Conservation (phyloP, 2,797 vertebrate genomes). For the Anas georgica region DNA sequence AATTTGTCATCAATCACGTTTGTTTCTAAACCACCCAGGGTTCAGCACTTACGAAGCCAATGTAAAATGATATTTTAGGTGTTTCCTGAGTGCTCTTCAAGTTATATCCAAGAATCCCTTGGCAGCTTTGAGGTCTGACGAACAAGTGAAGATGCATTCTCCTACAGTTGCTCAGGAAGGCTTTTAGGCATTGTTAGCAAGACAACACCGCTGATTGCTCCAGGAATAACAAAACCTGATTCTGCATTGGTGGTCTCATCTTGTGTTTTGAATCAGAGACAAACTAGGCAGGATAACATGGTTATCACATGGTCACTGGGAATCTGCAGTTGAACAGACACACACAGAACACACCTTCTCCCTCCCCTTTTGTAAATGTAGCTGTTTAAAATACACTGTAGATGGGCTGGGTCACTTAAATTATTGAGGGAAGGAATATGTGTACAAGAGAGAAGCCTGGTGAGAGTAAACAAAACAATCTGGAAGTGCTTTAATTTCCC, state of each 20-base stretch:
- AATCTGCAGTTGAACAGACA: neutral
- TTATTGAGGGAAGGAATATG: neutral
- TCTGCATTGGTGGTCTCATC: neutral
- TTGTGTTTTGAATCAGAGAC: neutral
- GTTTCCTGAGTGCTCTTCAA: neutral
- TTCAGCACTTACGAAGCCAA: neutral
- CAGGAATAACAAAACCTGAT: neutral
- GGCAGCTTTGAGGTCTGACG: neutral
- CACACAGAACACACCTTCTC: neutral
- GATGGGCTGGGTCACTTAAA: neutral
- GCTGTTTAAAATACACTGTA: neutral
- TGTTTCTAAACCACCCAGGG: neutral
- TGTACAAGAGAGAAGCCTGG: neutral
- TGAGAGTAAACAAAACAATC: conserved; percentile 47
- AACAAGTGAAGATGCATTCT: neutral
- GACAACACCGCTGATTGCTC: neutral
- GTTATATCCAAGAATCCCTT: neutral
- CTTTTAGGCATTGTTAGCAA: neutral
- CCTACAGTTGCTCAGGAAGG: neutral
- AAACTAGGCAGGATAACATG: neutral
- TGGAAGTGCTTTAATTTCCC: conserved; percentile 24
- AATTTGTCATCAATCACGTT: neutral
- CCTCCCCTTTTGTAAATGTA: neutral
- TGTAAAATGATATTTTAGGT: neutral
- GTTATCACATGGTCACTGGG: neutral